A percentile compares a stretch with the other conserved stretches of the same genome.
phyloP scores from a whole-genome alignment of 2,888 invertebrate species.

The Drosophila subsilvestris region DNA sequence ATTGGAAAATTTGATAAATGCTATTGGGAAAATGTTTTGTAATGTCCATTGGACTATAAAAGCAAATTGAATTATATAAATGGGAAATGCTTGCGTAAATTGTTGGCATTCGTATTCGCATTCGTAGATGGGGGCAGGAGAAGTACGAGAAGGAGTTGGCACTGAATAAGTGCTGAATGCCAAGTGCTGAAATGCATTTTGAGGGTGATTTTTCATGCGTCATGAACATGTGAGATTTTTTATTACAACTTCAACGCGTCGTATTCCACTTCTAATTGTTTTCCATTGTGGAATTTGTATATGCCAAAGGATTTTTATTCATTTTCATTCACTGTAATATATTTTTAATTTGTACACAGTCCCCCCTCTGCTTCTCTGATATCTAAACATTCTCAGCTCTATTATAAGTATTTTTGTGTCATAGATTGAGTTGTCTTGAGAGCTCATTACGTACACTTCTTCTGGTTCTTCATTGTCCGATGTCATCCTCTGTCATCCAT shows the following conservation, averaged over 20 bases:
- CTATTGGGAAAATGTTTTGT: conserved; percentile 59
- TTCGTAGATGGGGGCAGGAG: conserved; percentile 10
- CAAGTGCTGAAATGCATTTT: background rate
- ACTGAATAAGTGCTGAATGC: background rate
- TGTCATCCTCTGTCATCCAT: conserved; percentile 3
- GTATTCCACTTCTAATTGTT: too few relatives aligned
- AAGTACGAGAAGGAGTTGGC: background rate
- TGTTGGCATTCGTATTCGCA: conserved; percentile 15
- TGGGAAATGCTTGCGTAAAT: conserved; percentile 26
- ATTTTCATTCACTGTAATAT: too few relatives aligned
- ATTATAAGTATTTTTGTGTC: background rate
- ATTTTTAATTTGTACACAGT: too few relatives aligned
- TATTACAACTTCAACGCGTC: too few relatives aligned
- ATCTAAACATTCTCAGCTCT: background rate
- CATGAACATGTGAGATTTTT: too few relatives aligned
- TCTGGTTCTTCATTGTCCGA: conserved; percentile 1
- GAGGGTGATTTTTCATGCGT: background rate
- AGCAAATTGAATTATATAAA: conserved; percentile 67
- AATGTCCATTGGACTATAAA: conserved; percentile 55
- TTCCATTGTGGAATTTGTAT: too few relatives aligned
- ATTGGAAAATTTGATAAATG: conserved; percentile 65
- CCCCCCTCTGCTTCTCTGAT: too few relatives aligned
- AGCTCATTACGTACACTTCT: background rate
- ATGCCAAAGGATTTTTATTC: background rate
- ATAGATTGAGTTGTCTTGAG: conserved; percentile 9